These are phyloP conservation scores for Oncorhynchus keta DNA, from an alignment of 2,113 vertebrate genomes.

Conservation along the genomic window DNA sequence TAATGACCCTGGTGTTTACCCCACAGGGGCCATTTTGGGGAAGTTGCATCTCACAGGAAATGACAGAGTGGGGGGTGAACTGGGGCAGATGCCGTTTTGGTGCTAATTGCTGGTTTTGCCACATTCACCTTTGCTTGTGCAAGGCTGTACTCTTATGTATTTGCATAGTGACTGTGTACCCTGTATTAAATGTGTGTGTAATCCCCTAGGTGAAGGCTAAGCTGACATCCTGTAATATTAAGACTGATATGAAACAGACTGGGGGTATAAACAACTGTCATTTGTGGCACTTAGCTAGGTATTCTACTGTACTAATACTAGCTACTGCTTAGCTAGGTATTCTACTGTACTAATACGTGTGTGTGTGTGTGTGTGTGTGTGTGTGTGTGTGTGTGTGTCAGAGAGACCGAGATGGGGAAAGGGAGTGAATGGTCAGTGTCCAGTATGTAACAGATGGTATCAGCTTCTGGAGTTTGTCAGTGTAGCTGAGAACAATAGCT, in stretches of 20 bases:
- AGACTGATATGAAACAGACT: conserved; percentile 45
- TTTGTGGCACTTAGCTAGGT: conserved; percentile 41
- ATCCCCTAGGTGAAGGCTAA: conserved; percentile 29
- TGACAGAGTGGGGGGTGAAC: conserved; percentile 32
- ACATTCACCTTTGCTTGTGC: not conserved
- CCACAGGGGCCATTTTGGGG: conserved; percentile 36
- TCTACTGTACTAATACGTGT: too few species aligned
- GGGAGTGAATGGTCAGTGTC: conserved; percentile 37
- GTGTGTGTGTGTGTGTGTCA: conserved; percentile 5
- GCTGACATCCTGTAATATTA: conserved; percentile 47
- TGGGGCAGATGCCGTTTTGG: not conserved
- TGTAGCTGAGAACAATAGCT: conserved; percentile 47
- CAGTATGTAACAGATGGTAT: conserved; percentile 56
- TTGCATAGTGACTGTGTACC: conserved; percentile 7
- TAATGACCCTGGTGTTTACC: conserved; percentile 53
- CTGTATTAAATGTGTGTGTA: not conserved
- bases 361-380: too few species aligned
- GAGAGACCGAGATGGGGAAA: not conserved
- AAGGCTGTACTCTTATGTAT: conserved; percentile 11
- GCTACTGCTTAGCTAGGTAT: not conserved
- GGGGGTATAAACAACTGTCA: conserved; percentile 50
- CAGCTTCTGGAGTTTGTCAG: conserved; percentile 44
- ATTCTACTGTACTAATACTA: conserved; percentile 20
- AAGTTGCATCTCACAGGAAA: conserved; percentile 45
- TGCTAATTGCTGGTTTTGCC: conserved; percentile 3